A percentile compares a stretch with the other conserved stretches of the same genome.
Evolutionary conservation across 2,888 invertebrate species (phyloP).

Genomic region (Platypus cylindrus): DNA sequence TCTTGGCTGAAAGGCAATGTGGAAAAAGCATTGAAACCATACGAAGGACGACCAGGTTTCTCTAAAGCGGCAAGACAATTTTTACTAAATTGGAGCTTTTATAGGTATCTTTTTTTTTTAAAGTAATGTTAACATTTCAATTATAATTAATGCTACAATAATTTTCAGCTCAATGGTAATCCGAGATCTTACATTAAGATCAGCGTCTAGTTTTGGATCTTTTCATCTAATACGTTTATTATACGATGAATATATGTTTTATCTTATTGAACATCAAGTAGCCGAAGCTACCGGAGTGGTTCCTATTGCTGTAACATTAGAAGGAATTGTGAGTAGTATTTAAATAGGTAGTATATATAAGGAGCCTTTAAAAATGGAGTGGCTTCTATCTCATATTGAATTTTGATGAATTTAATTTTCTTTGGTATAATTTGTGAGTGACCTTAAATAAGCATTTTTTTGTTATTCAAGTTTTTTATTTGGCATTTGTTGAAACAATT

Average conservation of each 20-base stretch:
- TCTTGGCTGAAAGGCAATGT: conserved; percentile 93
- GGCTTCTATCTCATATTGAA: background rate
- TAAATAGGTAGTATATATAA: conserved; percentile 3
- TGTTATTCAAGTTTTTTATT: no score
- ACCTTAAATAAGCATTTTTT: no score
- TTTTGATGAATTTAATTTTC: background rate
- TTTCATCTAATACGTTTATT: conserved; percentile 95
- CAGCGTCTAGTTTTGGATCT: conserved; percentile 96
- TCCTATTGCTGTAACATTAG: conserved; percentile 85
- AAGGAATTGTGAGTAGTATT: conserved; percentile 43
- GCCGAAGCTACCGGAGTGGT: conserved; percentile 82
- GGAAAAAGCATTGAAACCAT: conserved; percentile 74
- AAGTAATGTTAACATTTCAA: background rate
- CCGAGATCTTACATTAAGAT: conserved; percentile 86
- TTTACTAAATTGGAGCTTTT: conserved; percentile 97
- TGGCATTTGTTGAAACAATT: no score
- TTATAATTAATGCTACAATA: conserved; percentile 10
- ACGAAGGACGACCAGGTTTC: conserved; percentile 72
- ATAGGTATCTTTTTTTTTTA: conserved; percentile 46
- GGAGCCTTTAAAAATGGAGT: background rate
- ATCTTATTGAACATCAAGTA: conserved; percentile 92
- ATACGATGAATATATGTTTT: conserved; percentile 99
- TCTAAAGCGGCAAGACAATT: conserved; percentile 82
- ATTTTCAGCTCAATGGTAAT: conserved; percentile 85
- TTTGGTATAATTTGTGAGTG: no score